Evolutionary conservation across 2,888 invertebrate species (phyloP).

Genomic region (Dryobotodes eremita): DNA sequence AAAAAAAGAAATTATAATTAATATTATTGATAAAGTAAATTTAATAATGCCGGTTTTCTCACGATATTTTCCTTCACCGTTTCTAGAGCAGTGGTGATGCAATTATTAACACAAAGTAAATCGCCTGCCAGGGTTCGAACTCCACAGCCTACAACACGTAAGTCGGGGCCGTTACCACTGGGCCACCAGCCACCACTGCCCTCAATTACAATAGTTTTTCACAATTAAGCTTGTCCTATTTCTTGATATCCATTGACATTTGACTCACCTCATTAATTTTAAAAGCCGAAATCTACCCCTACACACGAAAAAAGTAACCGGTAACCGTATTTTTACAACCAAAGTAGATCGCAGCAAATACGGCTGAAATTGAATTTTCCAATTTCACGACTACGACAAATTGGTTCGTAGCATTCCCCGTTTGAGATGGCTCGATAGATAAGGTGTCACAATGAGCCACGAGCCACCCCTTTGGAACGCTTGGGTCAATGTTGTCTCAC

Average conservation of each 20-base stretch:
- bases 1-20: too few relatives aligned
- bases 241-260: not conserved
- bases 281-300: not conserved
- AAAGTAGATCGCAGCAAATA: constrained; percentile 38
- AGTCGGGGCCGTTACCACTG: too few relatives aligned
- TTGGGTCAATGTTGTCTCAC: constrained; percentile 74
- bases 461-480: constrained; percentile 63
- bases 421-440: constrained; percentile 63
- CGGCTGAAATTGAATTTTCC: constrained; percentile 65
- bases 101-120: too few relatives aligned
- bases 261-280: not conserved
- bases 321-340: constrained; percentile 36
- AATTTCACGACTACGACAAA: constrained; percentile 73
- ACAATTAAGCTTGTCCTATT: not conserved
- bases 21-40: too few relatives aligned
- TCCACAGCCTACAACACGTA: too few relatives aligned
- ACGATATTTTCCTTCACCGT: too few relatives aligned
- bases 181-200: too few relatives aligned
- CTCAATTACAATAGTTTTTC: too few relatives aligned
- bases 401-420: constrained; percentile 70
- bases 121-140: too few relatives aligned
- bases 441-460: constrained; percentile 59
- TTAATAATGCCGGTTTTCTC: too few relatives aligned
- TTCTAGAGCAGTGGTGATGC: too few relatives aligned
- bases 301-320: not conserved